Base-by-base conservation (phyloP, 92 coral and sea anemone genomes). In the Heteractis magnifica region DNA sequence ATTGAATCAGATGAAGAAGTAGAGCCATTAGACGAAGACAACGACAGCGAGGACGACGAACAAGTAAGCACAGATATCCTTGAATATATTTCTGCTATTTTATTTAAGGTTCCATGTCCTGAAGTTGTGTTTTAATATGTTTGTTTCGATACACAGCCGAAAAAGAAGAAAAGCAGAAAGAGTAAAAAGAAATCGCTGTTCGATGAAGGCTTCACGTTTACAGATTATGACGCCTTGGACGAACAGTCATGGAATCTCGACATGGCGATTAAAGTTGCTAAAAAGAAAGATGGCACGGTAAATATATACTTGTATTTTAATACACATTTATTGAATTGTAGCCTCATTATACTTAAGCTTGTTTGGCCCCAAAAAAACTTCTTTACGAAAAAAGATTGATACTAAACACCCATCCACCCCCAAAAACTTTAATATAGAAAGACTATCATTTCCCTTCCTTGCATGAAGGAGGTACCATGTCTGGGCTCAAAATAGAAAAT, bases 1-100 rank as follows among this genome's bases (percentile, higher is more conserved):
- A 90, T 96, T 10, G 99, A 92, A 52, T 96, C 99, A 5, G 99
- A 96, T 81, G 98, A 96, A 71, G 99, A 96, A 83, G 87, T 96
- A 8, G 90, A 92, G 26, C 93, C 83, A 52, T 85, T 89, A 75
- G 98, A 96, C 72, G 87, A 91, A 23, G 97, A 96, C 13, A 92
- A 80, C 14, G 98, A 93, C 72, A 89, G 93, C 71, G 92, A 96
- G 20, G 97, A 89, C n/a, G 98, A 94, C 52, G 90, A 80, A 82
- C 86, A 87, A 77, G 94, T 91, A 83, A 76, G 84, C 59, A 49
- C 49, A 51, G 58, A 41, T 50, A 68, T 7, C 44, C 51, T 52
- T 13, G 51, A 2, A 23, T 68, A 2, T 20, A 26, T 68, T 23
- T 51, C 16, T 15, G 65, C 44, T 75, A 70, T 78, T 18, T 52